A percentile compares a stretch with the other conserved stretches of the same genome.
Evolutionary conservation across 2,888 invertebrate species (phyloP).

Genomic region (Temnothorax ravouxi): DNA sequence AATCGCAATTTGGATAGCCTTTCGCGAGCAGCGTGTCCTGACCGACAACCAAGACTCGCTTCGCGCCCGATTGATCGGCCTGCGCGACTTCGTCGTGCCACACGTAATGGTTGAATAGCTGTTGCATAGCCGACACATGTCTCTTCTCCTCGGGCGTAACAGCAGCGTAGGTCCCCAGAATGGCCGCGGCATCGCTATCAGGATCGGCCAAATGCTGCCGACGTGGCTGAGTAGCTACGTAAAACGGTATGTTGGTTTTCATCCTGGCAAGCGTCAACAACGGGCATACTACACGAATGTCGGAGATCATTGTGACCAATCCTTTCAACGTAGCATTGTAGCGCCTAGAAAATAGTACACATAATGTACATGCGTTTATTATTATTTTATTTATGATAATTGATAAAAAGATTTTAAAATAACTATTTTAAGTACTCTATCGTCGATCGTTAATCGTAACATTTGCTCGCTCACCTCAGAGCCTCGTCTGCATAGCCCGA

Average conservation of each 20-base stretch:
- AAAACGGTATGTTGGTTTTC: constrained; percentile 90
- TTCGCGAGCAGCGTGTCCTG: constrained; percentile 90
- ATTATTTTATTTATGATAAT: neutral
- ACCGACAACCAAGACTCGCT: constrained; percentile 89
- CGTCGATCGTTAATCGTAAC: neutral
- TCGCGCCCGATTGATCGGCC: constrained; percentile 87
- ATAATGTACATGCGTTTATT: neutral
- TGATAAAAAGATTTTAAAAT: neutral
- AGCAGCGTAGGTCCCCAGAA: constrained; percentile 92
- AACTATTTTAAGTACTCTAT: neutral
- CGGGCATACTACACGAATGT: constrained; percentile 93
- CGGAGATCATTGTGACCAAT: constrained; percentile 91
- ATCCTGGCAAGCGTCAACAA: constrained; percentile 90
- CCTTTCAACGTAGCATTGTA: constrained; percentile 91
- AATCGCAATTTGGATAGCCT: constrained; percentile 92
- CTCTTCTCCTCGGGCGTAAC: constrained; percentile 91
- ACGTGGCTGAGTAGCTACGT: constrained; percentile 91
- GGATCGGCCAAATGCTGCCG: constrained; percentile 87
- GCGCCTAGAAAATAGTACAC: constrained; percentile 81
- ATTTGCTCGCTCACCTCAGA: constrained; percentile 83
- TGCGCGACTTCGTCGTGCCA: constrained; percentile 91
- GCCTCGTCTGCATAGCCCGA: constrained; percentile 89
- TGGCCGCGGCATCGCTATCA: constrained; percentile 92
- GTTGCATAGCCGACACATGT: constrained; percentile 93
- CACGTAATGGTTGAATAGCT: constrained; percentile 93